phyloP scores from a whole-genome alignment of 2,888 invertebrate genomes.

The Troides oblongomaculatus region DNA sequence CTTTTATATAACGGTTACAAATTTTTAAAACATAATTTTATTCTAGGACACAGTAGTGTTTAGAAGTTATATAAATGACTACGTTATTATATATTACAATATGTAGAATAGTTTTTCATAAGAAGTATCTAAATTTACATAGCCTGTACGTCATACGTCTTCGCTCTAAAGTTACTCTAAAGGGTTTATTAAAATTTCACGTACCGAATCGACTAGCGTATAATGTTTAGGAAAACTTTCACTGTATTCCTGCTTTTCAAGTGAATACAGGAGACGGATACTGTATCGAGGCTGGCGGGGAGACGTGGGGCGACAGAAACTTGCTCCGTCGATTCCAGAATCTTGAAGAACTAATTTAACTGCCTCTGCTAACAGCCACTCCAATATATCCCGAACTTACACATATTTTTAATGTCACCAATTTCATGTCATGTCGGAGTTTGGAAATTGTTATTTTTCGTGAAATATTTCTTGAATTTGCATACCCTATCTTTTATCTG shows the following conservation, averaged over 20 bases:
- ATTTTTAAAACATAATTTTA: too few relatives aligned
- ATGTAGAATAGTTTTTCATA: not conserved
- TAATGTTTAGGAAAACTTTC: slow-evolving; percentile 69
- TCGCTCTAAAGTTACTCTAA: not conserved
- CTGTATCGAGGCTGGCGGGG: slow-evolving; percentile 33
- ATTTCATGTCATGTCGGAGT: slow-evolving; percentile 24
- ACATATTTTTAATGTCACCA: slow-evolving; percentile 38
- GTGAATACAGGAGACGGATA: slow-evolving; percentile 46
- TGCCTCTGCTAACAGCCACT: slow-evolving; percentile 71
- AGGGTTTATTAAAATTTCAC: slow-evolving; percentile 15
- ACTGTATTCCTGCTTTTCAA: slow-evolving; percentile 70
- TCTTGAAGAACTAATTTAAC: slow-evolving; percentile 77
- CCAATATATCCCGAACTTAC: slow-evolving; percentile 68
- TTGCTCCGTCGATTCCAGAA: slow-evolving; percentile 72
- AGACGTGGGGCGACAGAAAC: slow-evolving; percentile 48
- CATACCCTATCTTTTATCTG: not conserved
- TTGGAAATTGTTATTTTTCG: not conserved
- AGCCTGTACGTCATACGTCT: not conserved
- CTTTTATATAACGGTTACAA: too few relatives aligned
- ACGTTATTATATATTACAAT: too few relatives aligned
- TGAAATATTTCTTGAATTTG: not conserved
- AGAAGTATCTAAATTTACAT: not conserved
- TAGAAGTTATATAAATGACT: too few relatives aligned
- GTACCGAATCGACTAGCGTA: slow-evolving; percentile 34
- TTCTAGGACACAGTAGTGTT: too few relatives aligned